Base-by-base conservation (phyloP, 1,140 invertebrate genomes). In the Drosophila auraria region DNA sequence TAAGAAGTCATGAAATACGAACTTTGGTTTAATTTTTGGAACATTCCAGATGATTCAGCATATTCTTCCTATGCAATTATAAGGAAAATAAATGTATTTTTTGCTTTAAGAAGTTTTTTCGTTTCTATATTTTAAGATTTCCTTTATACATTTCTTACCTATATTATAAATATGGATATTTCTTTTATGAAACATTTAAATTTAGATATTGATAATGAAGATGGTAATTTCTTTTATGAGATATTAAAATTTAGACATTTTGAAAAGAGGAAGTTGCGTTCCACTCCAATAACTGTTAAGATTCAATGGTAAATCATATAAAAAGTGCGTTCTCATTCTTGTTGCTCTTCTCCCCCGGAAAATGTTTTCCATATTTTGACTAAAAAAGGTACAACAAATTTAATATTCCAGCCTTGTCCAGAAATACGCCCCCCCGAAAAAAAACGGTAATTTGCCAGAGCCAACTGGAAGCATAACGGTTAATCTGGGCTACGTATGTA, bases 401-500 rank as follows among this genome's bases (percentile, higher is more conserved):
- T 14, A 8, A 6, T 38, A 38, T 40, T 60, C 44, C 6, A 20
- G 20, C 2, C 6, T 11, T 71, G 25, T 45, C 9, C 14, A 20
- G n/a, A 60, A 44, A 30, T 36, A 47, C 56, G 75, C 51, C 45
- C 25, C 54, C 38, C 7, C 0, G 20, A 9, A 12, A 45, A 40
- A 11, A 50, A 50, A 70, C 63, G 70, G 78, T 60, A 49, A 59
- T 49, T 38, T 27, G 36, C 50, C 7, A 71, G 65, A 58, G 12
- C 8, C 12, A 47, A 27, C 40, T 77, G 36, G 65, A 71, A 71
- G 30, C 17, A 51, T 74, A 73, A 38, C 54, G 56, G 45, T 23
- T 11, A 44, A 40, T 42, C 56, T 71, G 68, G 66, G 30, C 54
- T 36, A 56, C 15, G 83, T 36, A 56, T 12, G 83, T 78, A 87